Evolutionary conservation across 2,113 vertebrate genomes (phyloP).

Genomic region (Corydoras maculifer): DNA sequence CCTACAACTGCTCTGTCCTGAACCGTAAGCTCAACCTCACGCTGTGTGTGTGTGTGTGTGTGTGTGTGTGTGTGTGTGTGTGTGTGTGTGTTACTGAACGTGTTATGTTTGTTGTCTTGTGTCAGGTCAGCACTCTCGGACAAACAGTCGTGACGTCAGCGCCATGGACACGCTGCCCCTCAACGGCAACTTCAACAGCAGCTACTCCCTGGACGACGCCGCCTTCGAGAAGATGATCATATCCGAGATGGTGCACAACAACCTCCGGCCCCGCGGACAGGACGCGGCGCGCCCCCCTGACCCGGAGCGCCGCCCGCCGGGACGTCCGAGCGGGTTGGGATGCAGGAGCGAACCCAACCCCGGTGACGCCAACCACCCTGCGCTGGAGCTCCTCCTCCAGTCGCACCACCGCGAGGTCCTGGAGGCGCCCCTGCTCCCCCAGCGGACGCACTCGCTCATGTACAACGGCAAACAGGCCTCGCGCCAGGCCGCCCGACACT

Average conservation of each 20-base stretch:
- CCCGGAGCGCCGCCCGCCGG: conserved; percentile 44
- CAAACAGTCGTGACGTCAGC: conserved; percentile 97
- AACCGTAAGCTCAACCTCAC: conserved; percentile 77
- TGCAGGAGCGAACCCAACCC: conserved; percentile 86
- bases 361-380: conserved; percentile 73
- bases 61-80: background rate
- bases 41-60: conserved; percentile 23
- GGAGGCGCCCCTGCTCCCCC: conserved; percentile 90
- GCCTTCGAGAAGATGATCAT: conserved; percentile 99
- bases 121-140: conserved; percentile 95
- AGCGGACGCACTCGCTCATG: conserved; percentile 98
- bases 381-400: conserved; percentile 82
- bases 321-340: conserved; percentile 43
- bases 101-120: conserved; percentile 37
- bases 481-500: conserved; percentile 11
- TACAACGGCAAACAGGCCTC: conserved; percentile 79
- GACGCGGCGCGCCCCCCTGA: conserved; percentile 67
- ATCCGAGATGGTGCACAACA: conserved; percentile 97
- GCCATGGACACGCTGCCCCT: conserved; percentile 99
- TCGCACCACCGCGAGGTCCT: conserved; percentile 77
- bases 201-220: conserved; percentile 94
- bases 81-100: conserved; percentile 17
- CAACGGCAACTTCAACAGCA: conserved; percentile 99
- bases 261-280: conserved; percentile 76
- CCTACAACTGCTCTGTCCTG: conserved; percentile 69